Base-by-base conservation (phyloP, 2,797 vertebrate species). In the Numenius phaeopus region DNA sequence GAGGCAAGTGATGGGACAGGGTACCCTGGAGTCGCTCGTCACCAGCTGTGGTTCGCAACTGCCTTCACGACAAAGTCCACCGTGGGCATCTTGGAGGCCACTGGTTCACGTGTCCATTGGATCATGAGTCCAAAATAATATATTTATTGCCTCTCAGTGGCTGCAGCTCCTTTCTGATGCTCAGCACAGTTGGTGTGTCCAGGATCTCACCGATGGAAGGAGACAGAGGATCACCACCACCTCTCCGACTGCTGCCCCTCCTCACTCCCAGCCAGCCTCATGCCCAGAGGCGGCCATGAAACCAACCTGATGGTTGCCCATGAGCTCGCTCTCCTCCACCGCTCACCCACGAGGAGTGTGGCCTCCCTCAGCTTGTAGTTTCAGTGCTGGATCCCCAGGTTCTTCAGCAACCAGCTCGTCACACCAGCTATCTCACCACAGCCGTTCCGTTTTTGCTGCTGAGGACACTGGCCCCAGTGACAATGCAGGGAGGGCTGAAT, bases 361-460 rank as follows among this genome's bases (percentile, higher is more conserved):
- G 32, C n/a, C 50, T 47, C 46, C 55, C 37, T 22, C 30, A 44
- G 21, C 8, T 24, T 37, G 40, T 3, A 61, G 5, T 39, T 13
- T 49, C 32, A 42, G n/a, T 20, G 21, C 64, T 78, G 79, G 78
- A 82, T 49, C 13, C 29, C 69, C 37, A 46, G 20, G 30, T 64
- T 47, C 69, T 66, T 44, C 77, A 72, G 46, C 29, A 76, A 54
- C 24, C 77, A 70, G 37, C 40, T 77, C 66, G 2, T 61, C 59
- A 39, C 17, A 2, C 18, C 44, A 3, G 0, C 57, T 15, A 9
- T 29, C 0, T 0, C 27, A 8, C 49, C 75, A 76, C 50, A 71
- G n/a, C 21, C 8, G 0, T 24, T 65, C 52, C 4, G 0, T 34
- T 87, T 83, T 58, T 27, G 44, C 62, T 42, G 18, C 66, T 75